phyloP scores from a whole-genome alignment of 2,888 invertebrate genomes.

The Thecophora atra region DNA sequence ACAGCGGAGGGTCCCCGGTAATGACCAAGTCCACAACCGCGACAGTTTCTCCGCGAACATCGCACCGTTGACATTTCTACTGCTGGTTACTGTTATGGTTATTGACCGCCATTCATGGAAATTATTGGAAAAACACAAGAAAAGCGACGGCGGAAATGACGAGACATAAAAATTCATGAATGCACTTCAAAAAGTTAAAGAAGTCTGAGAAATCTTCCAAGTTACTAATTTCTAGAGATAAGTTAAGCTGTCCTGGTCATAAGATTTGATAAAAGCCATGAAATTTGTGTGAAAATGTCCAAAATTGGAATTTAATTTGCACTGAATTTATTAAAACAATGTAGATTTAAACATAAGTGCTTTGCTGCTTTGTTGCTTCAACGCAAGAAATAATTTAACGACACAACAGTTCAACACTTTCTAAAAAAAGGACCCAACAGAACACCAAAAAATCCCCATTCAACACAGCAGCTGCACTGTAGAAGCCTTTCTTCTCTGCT shows the following conservation, averaged over 20 bases:
- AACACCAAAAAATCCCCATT: neutral
- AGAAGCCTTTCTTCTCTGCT: neutral
- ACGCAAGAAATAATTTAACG: neutral
- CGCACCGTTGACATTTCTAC: neutral
- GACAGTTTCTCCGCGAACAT: no score
- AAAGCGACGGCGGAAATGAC: neutral
- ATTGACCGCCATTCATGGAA: neutral
- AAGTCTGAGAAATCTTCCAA: no score
- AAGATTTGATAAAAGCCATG: neutral
- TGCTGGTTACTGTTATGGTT: constrained; percentile 5
- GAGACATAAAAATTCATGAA: constrained; percentile 1
- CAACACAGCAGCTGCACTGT: no score
- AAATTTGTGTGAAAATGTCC: neutral
- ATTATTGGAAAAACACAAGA: neutral
- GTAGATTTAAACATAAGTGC: no score
- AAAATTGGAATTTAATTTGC: neutral
- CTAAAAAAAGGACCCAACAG: neutral
- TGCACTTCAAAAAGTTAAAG: no score
- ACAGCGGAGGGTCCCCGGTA: constrained; percentile 1
- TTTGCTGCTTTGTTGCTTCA: constrained; percentile 19
- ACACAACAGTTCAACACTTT: no score
- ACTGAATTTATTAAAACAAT: constrained; percentile 30
- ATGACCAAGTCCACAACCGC: neutral
- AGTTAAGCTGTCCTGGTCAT: no score
- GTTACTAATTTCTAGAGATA: no score